phyloP scores from a whole-genome alignment of 1,140 invertebrate species.

The Drosophila parvula region DNA sequence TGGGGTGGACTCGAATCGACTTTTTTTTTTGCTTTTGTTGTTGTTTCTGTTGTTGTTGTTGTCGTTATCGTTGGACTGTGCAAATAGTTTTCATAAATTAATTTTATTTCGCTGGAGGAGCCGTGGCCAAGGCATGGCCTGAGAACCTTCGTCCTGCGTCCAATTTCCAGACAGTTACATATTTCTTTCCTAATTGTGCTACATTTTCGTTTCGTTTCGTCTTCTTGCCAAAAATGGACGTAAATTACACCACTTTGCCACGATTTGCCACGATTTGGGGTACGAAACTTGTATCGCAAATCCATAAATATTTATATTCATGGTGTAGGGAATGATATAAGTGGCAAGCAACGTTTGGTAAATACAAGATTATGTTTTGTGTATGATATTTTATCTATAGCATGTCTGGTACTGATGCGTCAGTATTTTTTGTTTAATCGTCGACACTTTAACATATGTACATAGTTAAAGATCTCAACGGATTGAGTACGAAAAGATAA shows the following conservation, averaged over 20 bases:
- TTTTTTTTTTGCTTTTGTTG: conserved; percentile 1
- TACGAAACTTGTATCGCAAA: conserved; percentile 64
- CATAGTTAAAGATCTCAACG: neutral
- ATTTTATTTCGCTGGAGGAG: conserved; percentile 71
- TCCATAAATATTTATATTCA: conserved; percentile 76
- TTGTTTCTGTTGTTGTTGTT: conserved; percentile 49
- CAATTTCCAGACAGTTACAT: conserved; percentile 61
- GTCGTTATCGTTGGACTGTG: conserved; percentile 63
- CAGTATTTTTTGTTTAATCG: conserved; percentile 16
- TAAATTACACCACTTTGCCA: conserved; percentile 78
- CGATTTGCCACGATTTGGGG: conserved; percentile 74
- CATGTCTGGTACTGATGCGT: conserved; percentile 12
- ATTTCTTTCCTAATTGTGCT: conserved; percentile 76
- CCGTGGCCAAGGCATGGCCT: neutral
- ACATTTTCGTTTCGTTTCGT: conserved; percentile 62
- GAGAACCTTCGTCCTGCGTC: conserved; percentile 39
- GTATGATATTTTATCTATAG: conserved; percentile 11
- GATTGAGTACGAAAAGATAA: neutral
- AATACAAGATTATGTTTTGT: conserved; percentile 16
- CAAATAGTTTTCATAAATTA: conserved; percentile 83
- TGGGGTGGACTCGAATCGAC: conserved; percentile 9
- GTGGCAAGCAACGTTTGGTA: conserved; percentile 17
- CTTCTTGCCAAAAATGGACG: conserved; percentile 63
- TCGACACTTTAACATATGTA: neutral
- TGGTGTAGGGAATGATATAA: conserved; percentile 43